Evolutionary conservation across 2,113 vertebrate genomes (phyloP).

Genomic region (Sinosuthora webbiana): DNA sequence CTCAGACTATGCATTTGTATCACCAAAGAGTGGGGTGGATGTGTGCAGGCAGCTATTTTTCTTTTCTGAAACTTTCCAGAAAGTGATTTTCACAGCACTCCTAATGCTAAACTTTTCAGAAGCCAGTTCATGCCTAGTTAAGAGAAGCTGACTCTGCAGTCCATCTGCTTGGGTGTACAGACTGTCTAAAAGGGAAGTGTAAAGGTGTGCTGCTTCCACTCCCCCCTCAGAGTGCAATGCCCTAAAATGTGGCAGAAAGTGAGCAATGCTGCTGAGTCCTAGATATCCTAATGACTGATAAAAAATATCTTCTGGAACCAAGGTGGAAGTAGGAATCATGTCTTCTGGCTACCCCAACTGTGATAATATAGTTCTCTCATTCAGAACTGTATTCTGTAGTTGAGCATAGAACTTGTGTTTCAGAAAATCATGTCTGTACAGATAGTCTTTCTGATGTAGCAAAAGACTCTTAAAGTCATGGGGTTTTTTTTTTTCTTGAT

Average conservation of each 20-base stretch:
- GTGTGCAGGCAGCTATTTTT: not conserved
- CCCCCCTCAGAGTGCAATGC: fast-evolving
- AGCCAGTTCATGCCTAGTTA: not conserved
- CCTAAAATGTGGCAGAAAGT: not conserved
- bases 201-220: not conserved
- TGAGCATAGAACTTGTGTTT: not conserved
- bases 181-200: not conserved
- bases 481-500: not conserved
- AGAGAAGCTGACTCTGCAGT: not conserved
- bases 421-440: not conserved
- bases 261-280: not conserved
- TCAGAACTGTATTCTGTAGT: not conserved
- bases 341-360: not conserved
- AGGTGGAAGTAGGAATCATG: not conserved
- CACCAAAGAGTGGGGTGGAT: not conserved
- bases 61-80: not conserved
- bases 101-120: not conserved
- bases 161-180: not conserved
- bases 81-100: not conserved
- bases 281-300: not conserved
- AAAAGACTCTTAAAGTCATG: not conserved
- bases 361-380: not conserved
- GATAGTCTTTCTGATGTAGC: not conserved
- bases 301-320: not conserved
- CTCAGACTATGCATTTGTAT: not conserved